A percentile compares a stretch with the other conserved stretches of the same genome.
Conservation (phyloP, 2,888 invertebrate genomes). For the Drosophila pseudotalamancana region DNA sequence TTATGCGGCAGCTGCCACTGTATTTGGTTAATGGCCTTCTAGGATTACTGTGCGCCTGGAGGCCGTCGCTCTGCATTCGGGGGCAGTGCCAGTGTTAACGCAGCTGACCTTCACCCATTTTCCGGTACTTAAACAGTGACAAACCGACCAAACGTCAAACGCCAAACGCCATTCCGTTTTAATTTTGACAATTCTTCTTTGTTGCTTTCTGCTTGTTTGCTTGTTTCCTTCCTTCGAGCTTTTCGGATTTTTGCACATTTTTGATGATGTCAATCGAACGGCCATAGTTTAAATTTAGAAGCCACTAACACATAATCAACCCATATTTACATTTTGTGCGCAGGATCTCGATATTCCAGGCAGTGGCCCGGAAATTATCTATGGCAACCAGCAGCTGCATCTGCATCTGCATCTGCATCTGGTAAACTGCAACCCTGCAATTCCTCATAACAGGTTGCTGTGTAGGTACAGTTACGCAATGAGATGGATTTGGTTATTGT, state of each 20-base stretch:
- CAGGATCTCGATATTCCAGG: constrained; percentile 39
- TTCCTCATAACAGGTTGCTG: constrained; percentile 32
- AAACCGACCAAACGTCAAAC: constrained; percentile 60
- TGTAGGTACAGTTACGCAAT: constrained; percentile 30
- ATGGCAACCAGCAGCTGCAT: constrained; percentile 56
- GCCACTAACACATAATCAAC: constrained; percentile 10
- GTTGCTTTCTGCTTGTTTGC: background rate
- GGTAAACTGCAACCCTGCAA: constrained; percentile 8
- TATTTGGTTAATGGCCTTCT: constrained; percentile 65
- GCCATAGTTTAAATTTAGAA: constrained; percentile 19
- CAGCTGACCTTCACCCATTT: constrained; percentile 80
- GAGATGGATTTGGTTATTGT: background rate
- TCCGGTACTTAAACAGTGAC: constrained; percentile 53
- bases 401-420: constrained; percentile 44
- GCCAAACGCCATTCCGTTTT: constrained; percentile 42
- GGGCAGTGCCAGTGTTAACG: constrained; percentile 12
- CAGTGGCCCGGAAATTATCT: constrained; percentile 28
- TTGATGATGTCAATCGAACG: background rate
- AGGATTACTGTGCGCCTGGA: constrained; percentile 6
- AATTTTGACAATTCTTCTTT: constrained; percentile 6
- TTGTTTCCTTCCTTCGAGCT: background rate
- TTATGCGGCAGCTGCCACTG: constrained; percentile 15
- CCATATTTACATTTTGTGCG: constrained; percentile 33
- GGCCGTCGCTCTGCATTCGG: constrained; percentile 27
- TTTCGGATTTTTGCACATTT: constrained; percentile 4